phyloP scores from a whole-genome alignment of 2,888 invertebrate genomes.

The Imbricaverruca yamaguchii region DNA sequence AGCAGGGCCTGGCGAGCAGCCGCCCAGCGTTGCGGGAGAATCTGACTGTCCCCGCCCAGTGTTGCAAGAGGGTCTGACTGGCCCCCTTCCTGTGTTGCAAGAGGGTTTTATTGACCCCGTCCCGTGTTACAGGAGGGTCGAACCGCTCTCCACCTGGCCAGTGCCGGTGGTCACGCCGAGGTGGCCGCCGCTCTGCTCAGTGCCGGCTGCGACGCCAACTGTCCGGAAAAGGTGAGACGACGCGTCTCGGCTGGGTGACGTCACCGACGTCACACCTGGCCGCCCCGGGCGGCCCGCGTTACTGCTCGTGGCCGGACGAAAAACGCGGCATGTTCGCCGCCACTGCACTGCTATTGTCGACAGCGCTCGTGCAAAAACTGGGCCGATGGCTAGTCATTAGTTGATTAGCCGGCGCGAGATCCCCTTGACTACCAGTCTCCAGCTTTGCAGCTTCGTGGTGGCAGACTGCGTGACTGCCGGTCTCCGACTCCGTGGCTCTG shows the following conservation, averaged over 20 bases:
- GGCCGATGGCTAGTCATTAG: not conserved
- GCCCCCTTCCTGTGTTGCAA: not conserved
- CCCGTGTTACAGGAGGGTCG: conserved; percentile 52
- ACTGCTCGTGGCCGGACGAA: not conserved
- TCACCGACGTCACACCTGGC: not conserved
- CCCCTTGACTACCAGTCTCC: no score
- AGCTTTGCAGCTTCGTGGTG: no score
- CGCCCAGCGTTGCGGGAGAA: no score
- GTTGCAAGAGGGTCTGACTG: no score
- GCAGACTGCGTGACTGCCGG: no score
- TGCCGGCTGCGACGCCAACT: conserved; percentile 51
- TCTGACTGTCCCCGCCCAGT: no score
- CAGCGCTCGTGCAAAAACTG: not conserved
- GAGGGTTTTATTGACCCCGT: not conserved
- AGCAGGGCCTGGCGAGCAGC: no score
- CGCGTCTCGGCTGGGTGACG: not conserved
- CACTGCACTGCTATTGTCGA: not conserved
- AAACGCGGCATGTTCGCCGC: not conserved
- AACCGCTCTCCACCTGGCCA: conserved; percentile 67
- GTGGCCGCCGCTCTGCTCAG: conserved; percentile 61
- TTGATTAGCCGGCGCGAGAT: not conserved
- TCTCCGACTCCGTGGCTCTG: no score
- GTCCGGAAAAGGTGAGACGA: not conserved
- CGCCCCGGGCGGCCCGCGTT: not conserved
- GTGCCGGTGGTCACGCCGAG: conserved; percentile 71